Evolutionary conservation across 2,888 invertebrate species (phyloP), one percentile per base, ranked within the genome.

Genomic region (Eupithecia centaureata): DNA sequence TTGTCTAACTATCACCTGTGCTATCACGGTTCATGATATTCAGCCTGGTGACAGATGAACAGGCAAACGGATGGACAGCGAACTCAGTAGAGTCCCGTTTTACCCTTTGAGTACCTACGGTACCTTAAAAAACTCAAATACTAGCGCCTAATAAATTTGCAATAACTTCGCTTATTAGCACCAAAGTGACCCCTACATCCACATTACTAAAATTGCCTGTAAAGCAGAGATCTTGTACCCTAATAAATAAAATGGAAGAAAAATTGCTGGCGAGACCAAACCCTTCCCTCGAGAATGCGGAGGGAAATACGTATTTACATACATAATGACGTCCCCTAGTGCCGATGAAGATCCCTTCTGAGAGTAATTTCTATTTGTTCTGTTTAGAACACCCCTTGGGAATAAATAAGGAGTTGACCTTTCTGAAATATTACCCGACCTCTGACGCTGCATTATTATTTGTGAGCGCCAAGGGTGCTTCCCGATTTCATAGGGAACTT

Each of bases 181-280:
- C 27, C 60, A 63, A 57, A 35, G 42, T 61, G 56, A 58, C 62
- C 54, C 52, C 42, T 54, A 59, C 58, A 65, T 51, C 57, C 63
- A 59, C 70, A 66, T 71, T 66, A 61, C 62, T 58, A 65, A 72
- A 67, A 69, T 67, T 52, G 72, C 64, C 71, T 71, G 61, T 67
- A 72, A 66, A 70, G 72, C 73, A 69, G 71, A 72, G 65, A 70
- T 65, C 68, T 35, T 74, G 74, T 75, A 84, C 83, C 83, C 79
- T 83, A 83, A 84, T 84, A 84, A 85, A 85, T 85, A 84, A 84
- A 82, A 81, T 77, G 78, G 74, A 74, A 78, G 81, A 83, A 82
- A 83, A 85, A 83, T 83, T 80, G 85, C 79, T 79, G 79, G 79
- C 76, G 72, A 74, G 76, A 76, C 78, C 76, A 77, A 77, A 79